A percentile compares a stretch with the other conserved stretches of the same genome.
These are phyloP conservation scores for Geococcyx californianus DNA, from an alignment of 2,113 vertebrate species.

Conservation along the genomic window DNA sequence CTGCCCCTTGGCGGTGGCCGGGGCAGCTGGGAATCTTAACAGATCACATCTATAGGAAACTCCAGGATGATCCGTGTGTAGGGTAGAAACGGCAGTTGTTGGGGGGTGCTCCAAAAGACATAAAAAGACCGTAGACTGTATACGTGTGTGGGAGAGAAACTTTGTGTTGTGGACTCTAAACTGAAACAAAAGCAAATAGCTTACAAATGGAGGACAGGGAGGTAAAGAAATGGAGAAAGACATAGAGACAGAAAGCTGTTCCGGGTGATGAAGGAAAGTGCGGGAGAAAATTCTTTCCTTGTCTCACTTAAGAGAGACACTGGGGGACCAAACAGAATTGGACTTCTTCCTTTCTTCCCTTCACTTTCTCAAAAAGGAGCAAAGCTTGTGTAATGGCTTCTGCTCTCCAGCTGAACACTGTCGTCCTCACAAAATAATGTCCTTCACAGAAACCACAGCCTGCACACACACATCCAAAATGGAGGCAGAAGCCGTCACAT, in stretches of 20 bases:
- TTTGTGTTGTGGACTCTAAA: conserved; percentile 78
- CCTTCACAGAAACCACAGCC: conserved; percentile 45
- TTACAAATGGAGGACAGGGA: conserved; percentile 78
- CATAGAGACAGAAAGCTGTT: neutral
- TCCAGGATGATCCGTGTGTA: conserved; percentile 47
- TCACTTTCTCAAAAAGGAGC: conserved; percentile 37
- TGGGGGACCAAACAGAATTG: conserved; percentile 43
- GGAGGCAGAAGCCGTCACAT: conserved; percentile 62
- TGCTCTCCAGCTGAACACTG: conserved; percentile 72
- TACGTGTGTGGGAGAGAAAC: conserved; percentile 53
- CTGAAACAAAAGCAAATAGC: conserved; percentile 77
- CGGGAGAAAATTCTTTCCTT: neutral
- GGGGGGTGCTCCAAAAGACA: conserved; percentile 57
- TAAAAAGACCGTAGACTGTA: conserved; percentile 67
- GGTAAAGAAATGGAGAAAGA: conserved; percentile 74
- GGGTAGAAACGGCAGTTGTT: conserved; percentile 55
- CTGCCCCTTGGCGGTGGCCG: neutral
- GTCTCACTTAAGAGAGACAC: conserved; percentile 2
- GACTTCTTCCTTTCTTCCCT: conserved; percentile 18
- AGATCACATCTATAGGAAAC: conserved; percentile 18
- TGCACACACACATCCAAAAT: neutral
- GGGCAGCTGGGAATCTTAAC: neutral
- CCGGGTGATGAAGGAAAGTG: neutral
- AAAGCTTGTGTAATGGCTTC: conserved; percentile 86
- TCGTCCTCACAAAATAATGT: conserved; percentile 59